Conservation (phyloP, 2,797 vertebrate species). For the Sylvia borin region DNA sequence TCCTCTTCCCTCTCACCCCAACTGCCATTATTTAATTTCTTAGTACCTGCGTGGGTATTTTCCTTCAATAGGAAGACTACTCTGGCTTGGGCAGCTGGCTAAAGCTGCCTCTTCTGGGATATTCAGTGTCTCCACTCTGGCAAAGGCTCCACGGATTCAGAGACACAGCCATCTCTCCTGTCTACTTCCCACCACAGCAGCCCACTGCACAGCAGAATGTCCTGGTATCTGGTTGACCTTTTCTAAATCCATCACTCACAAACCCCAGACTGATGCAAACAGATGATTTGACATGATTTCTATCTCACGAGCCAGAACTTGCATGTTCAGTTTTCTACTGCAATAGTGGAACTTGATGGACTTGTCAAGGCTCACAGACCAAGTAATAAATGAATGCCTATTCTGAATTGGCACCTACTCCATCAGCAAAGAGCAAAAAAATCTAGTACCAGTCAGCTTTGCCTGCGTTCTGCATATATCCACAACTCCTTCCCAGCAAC, state of each 20-base stretch:
- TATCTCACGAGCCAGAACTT: neutral
- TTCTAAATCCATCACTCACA: neutral
- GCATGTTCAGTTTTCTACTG: neutral
- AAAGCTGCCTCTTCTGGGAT: neutral
- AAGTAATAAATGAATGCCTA: neutral
- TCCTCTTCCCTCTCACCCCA: neutral
- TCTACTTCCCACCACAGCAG: neutral
- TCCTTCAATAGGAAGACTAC: neutral
- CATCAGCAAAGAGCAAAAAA: neutral
- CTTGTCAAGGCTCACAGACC: neutral
- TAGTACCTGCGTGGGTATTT: neutral
- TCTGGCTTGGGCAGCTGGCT: neutral
- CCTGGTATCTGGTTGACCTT: neutral
- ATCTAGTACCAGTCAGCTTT: neutral
- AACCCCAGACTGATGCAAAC: neutral
- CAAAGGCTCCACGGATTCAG: neutral
- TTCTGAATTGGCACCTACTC: neutral
- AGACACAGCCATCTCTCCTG: neutral
- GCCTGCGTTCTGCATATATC: neutral
- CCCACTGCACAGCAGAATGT: neutral
- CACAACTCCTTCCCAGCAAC: neutral
- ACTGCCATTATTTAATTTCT: neutral
- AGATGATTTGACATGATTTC: neutral
- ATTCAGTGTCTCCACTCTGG: neutral
- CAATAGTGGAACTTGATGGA: neutral